Base-by-base conservation (phyloP, 2,113 vertebrate species). In the Nanorana parkeri region DNA sequence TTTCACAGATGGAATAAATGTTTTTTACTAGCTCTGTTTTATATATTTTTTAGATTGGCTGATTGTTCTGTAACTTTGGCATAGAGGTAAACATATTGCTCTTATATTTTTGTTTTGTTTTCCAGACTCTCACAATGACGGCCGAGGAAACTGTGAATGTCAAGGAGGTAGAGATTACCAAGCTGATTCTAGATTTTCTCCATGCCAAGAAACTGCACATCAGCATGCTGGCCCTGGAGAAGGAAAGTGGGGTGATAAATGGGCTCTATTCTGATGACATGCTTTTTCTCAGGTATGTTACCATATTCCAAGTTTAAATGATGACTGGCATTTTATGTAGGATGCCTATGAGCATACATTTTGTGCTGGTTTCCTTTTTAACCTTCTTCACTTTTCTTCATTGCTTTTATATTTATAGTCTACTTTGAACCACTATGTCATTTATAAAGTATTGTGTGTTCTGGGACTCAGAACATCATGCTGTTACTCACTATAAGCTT, bases 231-330 rank as follows among this genome's bases (percentile, higher is more conserved):
- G 96, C 97, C 1, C 91, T 99, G 61, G 98, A 99, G 88, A 97
- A 97, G 85, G 98, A 99, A 90, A 98, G 98, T 0, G 97, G 98
- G 0, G 94, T 99, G 84, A 99, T 99, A 77, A 99, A 99, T 80
- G 98, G 98, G 15, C 94, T 99, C 13, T 99, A 96, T 90, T 99
- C 97, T 24, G 98, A 99, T 82, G 98, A 99, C 86, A 99, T 99
- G 98, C 96, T 99, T 81, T 99, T 99, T 85, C 92, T 99, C 83
- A 97, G 98, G 98, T 98, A 84, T 54, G 77, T 75, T 20, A 16
- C 2, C 32, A 4, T 32, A 32, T 15, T 5, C 6, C 23, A 6
- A 69, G 15, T 19, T 36, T 36, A 36, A 36, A 6, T 36, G 2
- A 5, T 2, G 5, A 36, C 8, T 36, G 32, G 32, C 5, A 20